phyloP scores from a whole-genome alignment of 2,113 vertebrate genomes.

The Ardeotis arabs region DNA sequence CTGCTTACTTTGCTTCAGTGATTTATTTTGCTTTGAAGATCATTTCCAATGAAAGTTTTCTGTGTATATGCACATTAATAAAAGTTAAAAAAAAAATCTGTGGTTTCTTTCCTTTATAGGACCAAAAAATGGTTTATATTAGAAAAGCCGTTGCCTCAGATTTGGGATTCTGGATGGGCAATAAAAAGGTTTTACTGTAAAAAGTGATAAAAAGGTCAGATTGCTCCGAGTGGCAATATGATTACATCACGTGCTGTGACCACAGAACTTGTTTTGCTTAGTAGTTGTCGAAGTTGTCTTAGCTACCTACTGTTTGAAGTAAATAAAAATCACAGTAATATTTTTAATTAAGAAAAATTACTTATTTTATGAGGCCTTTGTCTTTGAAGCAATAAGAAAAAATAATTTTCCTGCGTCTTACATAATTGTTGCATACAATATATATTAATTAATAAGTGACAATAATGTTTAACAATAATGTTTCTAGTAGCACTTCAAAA shows the following conservation, averaged over 20 bases:
- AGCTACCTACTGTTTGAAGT: background rate
- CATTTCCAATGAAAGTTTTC: background rate
- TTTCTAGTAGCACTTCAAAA: background rate
- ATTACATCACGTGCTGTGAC: background rate
- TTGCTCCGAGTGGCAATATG: background rate
- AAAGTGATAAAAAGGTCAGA: background rate
- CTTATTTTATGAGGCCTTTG: background rate
- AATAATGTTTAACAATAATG: background rate
- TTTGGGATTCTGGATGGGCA: background rate
- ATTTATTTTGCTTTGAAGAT: background rate
- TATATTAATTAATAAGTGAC: background rate
- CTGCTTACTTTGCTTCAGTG: background rate
- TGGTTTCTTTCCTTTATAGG: background rate
- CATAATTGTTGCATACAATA: background rate
- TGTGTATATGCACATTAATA: background rate
- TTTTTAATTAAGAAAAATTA: background rate
- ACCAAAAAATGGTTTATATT: background rate
- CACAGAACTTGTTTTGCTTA: background rate
- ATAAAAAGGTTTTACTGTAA: background rate
- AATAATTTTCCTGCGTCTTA: background rate
- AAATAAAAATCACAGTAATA: background rate
- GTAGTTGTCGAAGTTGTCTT: background rate
- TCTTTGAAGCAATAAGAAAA: background rate
- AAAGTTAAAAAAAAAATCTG: background rate
- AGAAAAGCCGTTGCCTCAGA: background rate